A percentile compares a stretch with the other conserved stretches of the same genome.
Conservation (phyloP, 2,113 vertebrate genomes). For the Gila orcuttii region DNA sequence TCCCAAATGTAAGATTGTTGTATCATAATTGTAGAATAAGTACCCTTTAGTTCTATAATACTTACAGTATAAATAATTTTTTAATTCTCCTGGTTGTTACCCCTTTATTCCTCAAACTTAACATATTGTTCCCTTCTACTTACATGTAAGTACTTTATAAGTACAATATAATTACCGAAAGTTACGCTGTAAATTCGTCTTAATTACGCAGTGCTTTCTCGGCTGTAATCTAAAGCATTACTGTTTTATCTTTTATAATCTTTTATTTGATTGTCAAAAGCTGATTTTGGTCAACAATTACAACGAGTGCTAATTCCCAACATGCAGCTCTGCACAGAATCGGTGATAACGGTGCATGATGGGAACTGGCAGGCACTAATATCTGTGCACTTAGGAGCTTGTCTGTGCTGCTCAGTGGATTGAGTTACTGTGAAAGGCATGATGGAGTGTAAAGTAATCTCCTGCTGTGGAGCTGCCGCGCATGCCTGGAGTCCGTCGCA, state of each 20-base stretch:
- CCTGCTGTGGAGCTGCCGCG: constrained; percentile 26
- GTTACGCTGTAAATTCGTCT: too few species aligned
- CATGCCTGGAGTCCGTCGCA: constrained; percentile 42
- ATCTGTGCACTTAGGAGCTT: constrained; percentile 64
- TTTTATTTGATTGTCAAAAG: neutral
- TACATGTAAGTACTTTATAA: too few species aligned
- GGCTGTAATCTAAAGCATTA: too few species aligned
- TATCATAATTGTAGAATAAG: too few species aligned
- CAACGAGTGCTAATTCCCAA: neutral
- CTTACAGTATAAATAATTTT: too few species aligned
- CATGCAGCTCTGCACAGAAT: neutral
- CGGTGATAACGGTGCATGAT: constrained; percentile 15
- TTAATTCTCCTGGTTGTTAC: too few species aligned
- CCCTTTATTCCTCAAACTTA: too few species aligned
- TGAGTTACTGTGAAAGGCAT: constrained; percentile 49
- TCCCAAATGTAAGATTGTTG: too few species aligned
- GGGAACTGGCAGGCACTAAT: constrained; percentile 56
- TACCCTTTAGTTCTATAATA: too few species aligned
- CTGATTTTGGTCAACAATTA: neutral
- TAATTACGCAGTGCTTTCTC: too few species aligned
- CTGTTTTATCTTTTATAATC: neutral
- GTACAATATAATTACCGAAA: too few species aligned
- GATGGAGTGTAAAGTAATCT: constrained; percentile 57
- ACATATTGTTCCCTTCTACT: too few species aligned
- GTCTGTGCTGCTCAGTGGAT: constrained; percentile 11